Evolutionary conservation across 1,140 invertebrate genomes (phyloP), one percentile per base, ranked within the genome.

Genomic region (Drosophila navojoa): DNA sequence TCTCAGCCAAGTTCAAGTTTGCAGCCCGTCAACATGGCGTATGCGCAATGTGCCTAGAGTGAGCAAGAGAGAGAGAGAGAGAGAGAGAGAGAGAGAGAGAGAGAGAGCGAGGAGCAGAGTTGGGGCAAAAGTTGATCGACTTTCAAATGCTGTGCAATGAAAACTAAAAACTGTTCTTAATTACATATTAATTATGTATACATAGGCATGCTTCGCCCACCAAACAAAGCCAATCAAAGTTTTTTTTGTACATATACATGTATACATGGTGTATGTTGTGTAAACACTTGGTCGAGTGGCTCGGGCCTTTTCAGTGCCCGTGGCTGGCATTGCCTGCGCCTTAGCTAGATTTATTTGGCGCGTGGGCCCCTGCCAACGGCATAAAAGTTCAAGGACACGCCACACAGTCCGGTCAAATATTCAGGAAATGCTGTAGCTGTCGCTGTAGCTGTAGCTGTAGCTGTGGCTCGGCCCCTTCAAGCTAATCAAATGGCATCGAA

Each of bases 401-500:
- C 66, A 44, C 5, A 45, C n/a, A 5, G 40, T 15, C 16, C 11
- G 38, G 44, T 53, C 19, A 9, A 38, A 19, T 32, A 62, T 55
- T 45, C 47, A 58, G 55, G 49, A 38, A 62, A 64, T 74, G 42
- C 50, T 60, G 19, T 62, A 53, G 27, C 9, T 38, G 35, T 9
- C 9, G 32, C 27, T 35, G 32, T 9, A 16, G 42, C 50, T 60
- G 19, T 62, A 53, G 27, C 9, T 38, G 35, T 9, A 10, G 32
- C 27, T 35, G 32, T 9, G 6, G 15, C 42, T 44, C 42, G 15
- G 42, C 2, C 71, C 50, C 52, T 67, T 63, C 45, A 70, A 50
- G 76, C 60, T 81, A 81, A 81, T 73, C 81, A 76, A 71, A 63
- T 70, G 72, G 50, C 70, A 58, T 63, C 71, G 81, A 86, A 78